phyloP scores from a whole-genome alignment of 1,140 invertebrate species.

The Pygmarrhopalites habei region DNA sequence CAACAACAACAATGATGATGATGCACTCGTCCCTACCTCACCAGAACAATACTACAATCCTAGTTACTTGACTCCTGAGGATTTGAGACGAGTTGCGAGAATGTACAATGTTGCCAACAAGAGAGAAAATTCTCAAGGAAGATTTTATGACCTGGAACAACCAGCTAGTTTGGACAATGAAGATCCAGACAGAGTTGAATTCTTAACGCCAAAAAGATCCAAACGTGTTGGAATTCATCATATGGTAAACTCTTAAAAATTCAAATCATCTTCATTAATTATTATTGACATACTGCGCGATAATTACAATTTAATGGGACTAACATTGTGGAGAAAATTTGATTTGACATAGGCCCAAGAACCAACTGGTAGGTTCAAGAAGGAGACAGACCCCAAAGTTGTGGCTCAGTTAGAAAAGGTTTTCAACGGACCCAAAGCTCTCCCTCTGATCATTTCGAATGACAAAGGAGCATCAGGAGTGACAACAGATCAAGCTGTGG shows the following conservation, averaged over 20 bases:
- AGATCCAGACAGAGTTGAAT: not conserved
- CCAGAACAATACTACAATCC: slow-evolving; percentile 16
- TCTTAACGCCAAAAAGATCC: slow-evolving; percentile 10
- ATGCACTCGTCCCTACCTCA: not conserved
- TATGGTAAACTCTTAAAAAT: slow-evolving; percentile 4
- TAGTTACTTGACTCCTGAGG: slow-evolving; percentile 15
- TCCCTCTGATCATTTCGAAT: not conserved
- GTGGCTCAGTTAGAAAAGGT: slow-evolving; percentile 15
- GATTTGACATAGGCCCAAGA: no score
- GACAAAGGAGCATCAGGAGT: not conserved
- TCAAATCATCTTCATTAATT: not conserved
- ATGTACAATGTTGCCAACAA: slow-evolving; percentile 15
- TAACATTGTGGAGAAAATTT: no score
- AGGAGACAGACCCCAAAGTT: slow-evolving; percentile 23
- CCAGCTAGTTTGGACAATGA: not conserved
- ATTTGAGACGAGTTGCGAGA: slow-evolving; percentile 11
- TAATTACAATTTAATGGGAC: no score
- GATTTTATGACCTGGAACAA: not conserved
- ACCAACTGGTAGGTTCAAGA: no score
- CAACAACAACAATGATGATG: not conserved
- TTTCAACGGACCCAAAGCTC: not conserved
- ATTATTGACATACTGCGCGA: no score
- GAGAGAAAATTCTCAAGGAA: not conserved
- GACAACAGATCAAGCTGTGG: not conserved
- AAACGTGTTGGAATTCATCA: slow-evolving; percentile 25